Conservation (phyloP, 2,888 invertebrate genomes). For the Blomia tropicalis region DNA sequence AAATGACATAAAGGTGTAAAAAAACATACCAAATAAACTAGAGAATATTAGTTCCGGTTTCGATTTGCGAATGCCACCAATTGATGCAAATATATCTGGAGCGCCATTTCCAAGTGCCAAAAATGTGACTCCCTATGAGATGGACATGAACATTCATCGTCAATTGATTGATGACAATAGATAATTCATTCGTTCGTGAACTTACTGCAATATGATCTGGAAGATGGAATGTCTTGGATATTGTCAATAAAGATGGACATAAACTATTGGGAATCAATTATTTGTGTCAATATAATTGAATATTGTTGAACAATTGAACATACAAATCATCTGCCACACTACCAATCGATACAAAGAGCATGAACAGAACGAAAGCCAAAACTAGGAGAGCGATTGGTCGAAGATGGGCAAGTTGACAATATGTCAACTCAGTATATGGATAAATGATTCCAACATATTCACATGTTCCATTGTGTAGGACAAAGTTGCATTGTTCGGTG, state of each 20-base stretch:
- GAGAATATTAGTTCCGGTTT: constrained; percentile 37
- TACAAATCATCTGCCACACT: constrained; percentile 46
- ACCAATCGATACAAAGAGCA: constrained; percentile 43
- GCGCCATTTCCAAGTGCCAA: constrained; percentile 54
- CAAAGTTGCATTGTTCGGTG: constrained; percentile 8
- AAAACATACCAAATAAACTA: constrained; percentile 35
- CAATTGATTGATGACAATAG: no score
- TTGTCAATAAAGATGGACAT: constrained; percentile 42
- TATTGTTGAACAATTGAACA: constrained; percentile 31
- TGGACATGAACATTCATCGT: background rate
- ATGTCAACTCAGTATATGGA: constrained; percentile 5
- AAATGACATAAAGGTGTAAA: background rate
- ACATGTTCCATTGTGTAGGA: background rate
- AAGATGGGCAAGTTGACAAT: constrained; percentile 16
- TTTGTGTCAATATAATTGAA: constrained; percentile 2
- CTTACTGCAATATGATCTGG: constrained; percentile 48
- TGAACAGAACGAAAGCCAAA: constrained; percentile 33
- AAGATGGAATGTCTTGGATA: constrained; percentile 39
- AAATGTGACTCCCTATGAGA: constrained; percentile 50
- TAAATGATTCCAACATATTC: constrained; percentile 20
- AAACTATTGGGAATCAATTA: constrained; percentile 38
- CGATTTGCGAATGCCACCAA: constrained; percentile 40
- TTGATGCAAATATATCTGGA: constrained; percentile 49
- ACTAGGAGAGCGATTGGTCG: background rate
- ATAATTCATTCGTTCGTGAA: no score